Evolutionary conservation across 1,140 invertebrate species (phyloP).

Genomic region (Nixonia krombeini): DNA sequence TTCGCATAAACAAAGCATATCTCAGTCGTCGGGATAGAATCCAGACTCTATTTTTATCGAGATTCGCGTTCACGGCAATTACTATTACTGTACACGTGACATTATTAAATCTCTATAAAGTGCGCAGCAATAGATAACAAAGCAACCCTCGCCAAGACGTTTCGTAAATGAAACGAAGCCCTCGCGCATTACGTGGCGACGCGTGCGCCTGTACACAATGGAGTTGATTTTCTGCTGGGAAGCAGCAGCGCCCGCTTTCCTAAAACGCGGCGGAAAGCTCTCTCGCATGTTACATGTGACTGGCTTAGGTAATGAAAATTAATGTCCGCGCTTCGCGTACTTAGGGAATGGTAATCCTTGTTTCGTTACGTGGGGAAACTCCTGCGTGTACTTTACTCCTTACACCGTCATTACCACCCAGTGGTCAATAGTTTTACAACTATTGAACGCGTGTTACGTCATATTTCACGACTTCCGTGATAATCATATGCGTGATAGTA

Average conservation of each 20-base stretch:
- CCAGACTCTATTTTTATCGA: too few species aligned
- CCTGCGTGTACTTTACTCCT: neutral
- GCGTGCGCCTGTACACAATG: neutral
- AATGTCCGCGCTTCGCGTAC: slow-evolving; percentile 30
- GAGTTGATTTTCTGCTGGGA: neutral
- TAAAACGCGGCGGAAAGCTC: slow-evolving; percentile 19
- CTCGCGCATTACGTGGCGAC: neutral
- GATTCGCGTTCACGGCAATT: too few species aligned
- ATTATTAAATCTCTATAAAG: too few species aligned
- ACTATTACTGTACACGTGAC: too few species aligned
- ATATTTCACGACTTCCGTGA: too few species aligned
- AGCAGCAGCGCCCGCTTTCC: slow-evolving; percentile 18
- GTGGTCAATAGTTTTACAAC: too few species aligned
- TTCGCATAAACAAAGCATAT: too few species aligned
- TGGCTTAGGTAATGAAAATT: slow-evolving; percentile 40
- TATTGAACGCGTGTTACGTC: too few species aligned
- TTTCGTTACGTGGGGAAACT: slow-evolving; percentile 34
- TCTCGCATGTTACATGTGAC: slow-evolving; percentile 35
- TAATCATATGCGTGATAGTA: too few species aligned
- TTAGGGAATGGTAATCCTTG: slow-evolving; percentile 35
- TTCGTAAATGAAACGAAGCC: neutral
- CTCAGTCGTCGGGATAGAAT: too few species aligned
- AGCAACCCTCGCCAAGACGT: neutral
- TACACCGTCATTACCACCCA: too few species aligned
- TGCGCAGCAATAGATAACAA: too few species aligned